Evolutionary conservation across 2,888 invertebrate species (phyloP), one percentile per base, ranked within the genome.

Genomic region (Polietes domitor): DNA sequence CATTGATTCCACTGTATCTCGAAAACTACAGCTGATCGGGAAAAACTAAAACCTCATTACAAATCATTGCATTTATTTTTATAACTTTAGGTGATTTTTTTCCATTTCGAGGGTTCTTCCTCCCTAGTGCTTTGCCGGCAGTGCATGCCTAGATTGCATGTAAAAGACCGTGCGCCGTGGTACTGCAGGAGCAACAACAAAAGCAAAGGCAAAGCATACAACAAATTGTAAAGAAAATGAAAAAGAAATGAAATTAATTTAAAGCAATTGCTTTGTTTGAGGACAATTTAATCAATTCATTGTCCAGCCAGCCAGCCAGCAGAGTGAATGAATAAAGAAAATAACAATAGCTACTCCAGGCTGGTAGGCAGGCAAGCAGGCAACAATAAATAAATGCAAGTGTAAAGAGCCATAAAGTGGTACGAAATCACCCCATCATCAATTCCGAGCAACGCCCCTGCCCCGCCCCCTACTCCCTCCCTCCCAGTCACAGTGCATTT

Each of bases 181-280:
- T 21, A 53, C 3, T 5, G 10, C 3, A 53, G 26, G n/a, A n/a
- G n/a, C n/a, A n/a, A 58, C 12, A 58, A 10, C 26, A 58, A n/a
- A 19, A 21, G 2, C 19, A 53, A 21, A 47, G n/a, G 10, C 47
- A 47, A 47, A 10, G 12, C 15, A 47, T 15, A 53, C 9, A 53
- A n/a, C 1, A 53, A 53, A 53, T 53, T 19, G 19, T 24, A 53
- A 19, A 21, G 53, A 58, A 65, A 83, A 83, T 73, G 85, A 72
- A 88, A 89, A 88, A 89, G 89, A 91, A 91, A 90, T 91, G 89
- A 90, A 91, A 91, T 91, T 91, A 91, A 91, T 92, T 92, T 91
- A 89, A 90, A 89, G 90, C 91, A 91, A 91, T 91, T 92, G 91
- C 91, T 91, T 92, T 91, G 92, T 91, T 92, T 92, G 91, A 92